Evolutionary conservation across 2,113 vertebrate species (phyloP).

Genomic region (Ariopsis seemanni): DNA sequence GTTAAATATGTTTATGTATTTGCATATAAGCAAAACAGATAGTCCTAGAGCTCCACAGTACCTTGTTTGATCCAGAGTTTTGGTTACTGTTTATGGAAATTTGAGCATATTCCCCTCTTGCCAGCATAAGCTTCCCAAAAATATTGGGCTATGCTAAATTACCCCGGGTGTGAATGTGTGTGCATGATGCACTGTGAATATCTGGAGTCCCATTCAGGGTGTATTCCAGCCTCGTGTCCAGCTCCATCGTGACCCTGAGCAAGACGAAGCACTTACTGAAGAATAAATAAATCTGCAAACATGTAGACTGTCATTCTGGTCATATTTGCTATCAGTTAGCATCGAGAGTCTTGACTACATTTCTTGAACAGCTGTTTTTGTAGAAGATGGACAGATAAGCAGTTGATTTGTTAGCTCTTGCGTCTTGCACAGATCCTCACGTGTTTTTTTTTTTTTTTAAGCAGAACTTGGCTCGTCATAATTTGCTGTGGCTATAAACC

Average conservation of each 20-base stretch:
- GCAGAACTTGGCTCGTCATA: constrained; percentile 13
- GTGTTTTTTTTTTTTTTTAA: constrained; percentile 26
- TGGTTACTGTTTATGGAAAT: neutral
- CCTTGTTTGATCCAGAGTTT: too few relatives aligned
- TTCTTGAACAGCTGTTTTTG: neutral
- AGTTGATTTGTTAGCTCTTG: neutral
- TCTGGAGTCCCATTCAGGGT: neutral
- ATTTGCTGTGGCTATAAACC: constrained; percentile 32
- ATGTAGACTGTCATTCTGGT: neutral
- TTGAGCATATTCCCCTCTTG: neutral
- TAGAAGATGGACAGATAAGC: constrained; percentile 20
- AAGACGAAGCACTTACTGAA: neutral
- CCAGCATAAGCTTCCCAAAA: too few relatives aligned
- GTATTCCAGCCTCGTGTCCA: neutral
- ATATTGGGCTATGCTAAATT: too few relatives aligned
- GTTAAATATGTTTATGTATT: too few relatives aligned
- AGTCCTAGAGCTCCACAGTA: too few relatives aligned
- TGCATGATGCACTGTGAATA: neutral
- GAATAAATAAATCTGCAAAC: neutral
- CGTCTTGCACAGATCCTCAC: constrained; percentile 24
- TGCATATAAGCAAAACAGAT: too few relatives aligned
- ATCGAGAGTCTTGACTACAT: neutral
- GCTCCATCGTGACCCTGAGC: neutral
- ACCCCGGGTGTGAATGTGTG: too few relatives aligned
- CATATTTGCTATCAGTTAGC: neutral